Conservation (phyloP, 2,113 vertebrate genomes). For the Bettongia penicillata region DNA sequence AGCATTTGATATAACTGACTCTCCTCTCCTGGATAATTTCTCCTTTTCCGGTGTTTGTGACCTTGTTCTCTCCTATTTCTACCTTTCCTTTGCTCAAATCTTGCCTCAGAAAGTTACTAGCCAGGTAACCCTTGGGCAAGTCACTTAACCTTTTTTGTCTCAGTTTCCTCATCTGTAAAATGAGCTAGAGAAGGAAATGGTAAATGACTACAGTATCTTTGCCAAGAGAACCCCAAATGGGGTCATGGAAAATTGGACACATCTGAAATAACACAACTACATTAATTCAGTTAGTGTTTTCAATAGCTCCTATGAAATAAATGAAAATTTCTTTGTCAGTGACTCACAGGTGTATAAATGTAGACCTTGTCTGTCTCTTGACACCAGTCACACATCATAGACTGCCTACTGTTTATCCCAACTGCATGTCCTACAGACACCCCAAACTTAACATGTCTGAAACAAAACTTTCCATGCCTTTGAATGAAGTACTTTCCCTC, state of each 20-base stretch:
- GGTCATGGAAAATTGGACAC: not conserved
- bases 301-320: not conserved
- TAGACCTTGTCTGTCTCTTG: not conserved
- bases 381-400: not conserved
- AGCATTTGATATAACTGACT: not conserved
- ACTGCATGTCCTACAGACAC: not conserved
- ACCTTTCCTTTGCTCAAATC: not conserved
- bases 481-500: not conserved
- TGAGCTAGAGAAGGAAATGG: not conserved
- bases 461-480: not conserved
- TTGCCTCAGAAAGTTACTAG: not conserved
- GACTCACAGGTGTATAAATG: not conserved
- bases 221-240: not conserved
- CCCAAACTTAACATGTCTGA: not conserved
- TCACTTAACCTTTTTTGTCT: not conserved
- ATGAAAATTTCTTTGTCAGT: not conserved
- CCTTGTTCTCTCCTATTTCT: not conserved
- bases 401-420: not conserved
- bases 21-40: not conserved
- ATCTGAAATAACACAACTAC: not conserved
- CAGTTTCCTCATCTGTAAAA: not conserved
- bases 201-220: not conserved
- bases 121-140: not conserved
- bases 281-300: not conserved
- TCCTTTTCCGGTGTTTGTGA: not conserved